Base-by-base conservation (phyloP, 2,888 invertebrate species). In the Caenorhabditis sp. region DNA sequence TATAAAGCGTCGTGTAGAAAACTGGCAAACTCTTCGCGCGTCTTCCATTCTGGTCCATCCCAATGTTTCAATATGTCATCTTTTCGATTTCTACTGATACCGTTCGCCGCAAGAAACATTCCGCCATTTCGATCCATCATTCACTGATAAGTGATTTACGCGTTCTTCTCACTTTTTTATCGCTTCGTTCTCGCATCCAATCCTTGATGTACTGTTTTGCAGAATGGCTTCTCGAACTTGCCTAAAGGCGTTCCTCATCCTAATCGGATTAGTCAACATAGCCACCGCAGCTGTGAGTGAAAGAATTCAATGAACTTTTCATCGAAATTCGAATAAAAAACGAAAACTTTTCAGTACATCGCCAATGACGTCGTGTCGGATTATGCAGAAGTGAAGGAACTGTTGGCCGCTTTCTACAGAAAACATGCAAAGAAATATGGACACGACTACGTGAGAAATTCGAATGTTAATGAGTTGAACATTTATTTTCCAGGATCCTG, bases 331-430 rank as follows among this genome's bases (percentile, higher is more conserved):
- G 30, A 32, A 58, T 46, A 20, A 58, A 41, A 17, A 20, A 48
- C 58, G 32, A 30, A 35, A 17, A 35, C 27, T 26, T 65, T 73
- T 26, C 70, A 79, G 77, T 77, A 71, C 26, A 82, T 83, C 50
- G 79, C 80, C 45, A 83, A 82, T 55, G 83, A 83, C 68, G 82
- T 81, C 8, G 83, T 82, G 22, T 68, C 68, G 48, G 79, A 85
- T 59, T 85, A 85, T 66, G 85, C 76, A 6, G 73, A 80, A 45
- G 85, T 85, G 17, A 80, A 83, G 55, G 83, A 83, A 46, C 65
- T 85, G 7, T 62, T 85, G 39, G 50, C 66, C 13, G 74, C 81
- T 20, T 85, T 78, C 76, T 85, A 85, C 59, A 65, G 78, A 24
- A 77, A 81, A 41, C 78, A 85, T n/a, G 83, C 85, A 9, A 78